phyloP scores from a whole-genome alignment of 2,888 invertebrate species.

The Torymus texanus region DNA sequence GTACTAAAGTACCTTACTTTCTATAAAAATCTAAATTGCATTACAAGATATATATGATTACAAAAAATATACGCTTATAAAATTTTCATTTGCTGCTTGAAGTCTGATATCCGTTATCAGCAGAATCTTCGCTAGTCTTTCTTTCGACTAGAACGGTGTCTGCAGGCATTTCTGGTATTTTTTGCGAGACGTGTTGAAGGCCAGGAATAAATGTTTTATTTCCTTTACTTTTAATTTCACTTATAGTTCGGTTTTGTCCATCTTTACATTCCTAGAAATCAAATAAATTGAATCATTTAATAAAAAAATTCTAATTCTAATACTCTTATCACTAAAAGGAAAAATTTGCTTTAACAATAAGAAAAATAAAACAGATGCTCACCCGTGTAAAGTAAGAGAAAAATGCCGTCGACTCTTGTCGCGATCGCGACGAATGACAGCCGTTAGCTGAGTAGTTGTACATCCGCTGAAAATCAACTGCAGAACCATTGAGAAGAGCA shows the following conservation, averaged over 20 bases:
- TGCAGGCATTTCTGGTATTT: slow-evolving; percentile 58
- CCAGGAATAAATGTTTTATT: slow-evolving; percentile 64
- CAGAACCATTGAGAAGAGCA: no score
- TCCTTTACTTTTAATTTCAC: slow-evolving; percentile 59
- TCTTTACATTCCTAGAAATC: slow-evolving; percentile 59
- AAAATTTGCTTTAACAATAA: no score
- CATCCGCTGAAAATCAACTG: background rate
- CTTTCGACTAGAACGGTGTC: slow-evolving; percentile 29
- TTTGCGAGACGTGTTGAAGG: slow-evolving; percentile 64
- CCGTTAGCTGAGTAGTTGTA: background rate
- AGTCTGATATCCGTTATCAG: slow-evolving; percentile 68
- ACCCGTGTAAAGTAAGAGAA: slow-evolving; percentile 49
- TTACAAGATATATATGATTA: slow-evolving; percentile 42
- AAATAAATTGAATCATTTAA: background rate
- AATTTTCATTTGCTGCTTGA: slow-evolving; percentile 60
- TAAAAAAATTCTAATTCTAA: no score
- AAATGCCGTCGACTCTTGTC: slow-evolving; percentile 33
- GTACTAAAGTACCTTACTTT: slow-evolving; percentile 27
- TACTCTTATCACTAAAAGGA: no score
- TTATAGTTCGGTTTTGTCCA: slow-evolving; percentile 56
- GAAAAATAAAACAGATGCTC: background rate
- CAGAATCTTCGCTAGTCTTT: slow-evolving; percentile 61
- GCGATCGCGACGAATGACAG: background rate
- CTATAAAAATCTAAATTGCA: slow-evolving; percentile 46
- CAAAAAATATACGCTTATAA: slow-evolving; percentile 49